phyloP scores from a whole-genome alignment of 2,797 vertebrate genomes.

The Dallia pectoralis region DNA sequence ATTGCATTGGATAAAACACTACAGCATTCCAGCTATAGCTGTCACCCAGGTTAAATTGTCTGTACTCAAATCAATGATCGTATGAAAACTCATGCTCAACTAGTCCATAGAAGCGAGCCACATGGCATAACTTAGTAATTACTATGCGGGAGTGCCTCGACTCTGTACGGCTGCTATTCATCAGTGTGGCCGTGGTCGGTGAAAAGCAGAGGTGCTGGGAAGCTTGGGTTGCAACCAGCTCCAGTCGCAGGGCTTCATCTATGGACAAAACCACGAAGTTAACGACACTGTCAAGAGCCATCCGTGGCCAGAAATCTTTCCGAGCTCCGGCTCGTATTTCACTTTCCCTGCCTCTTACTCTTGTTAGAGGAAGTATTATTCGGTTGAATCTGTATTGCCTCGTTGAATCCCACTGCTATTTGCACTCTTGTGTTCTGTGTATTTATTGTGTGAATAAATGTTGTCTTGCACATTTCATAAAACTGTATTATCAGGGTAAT shows the following conservation, averaged over 20 bases:
- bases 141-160: constrained; percentile 11
- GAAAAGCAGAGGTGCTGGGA: constrained; percentile 15
- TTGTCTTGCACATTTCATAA: no score
- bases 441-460: no score
- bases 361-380: background rate
- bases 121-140: constrained; percentile 20
- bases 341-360: background rate
- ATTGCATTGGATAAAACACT: background rate
- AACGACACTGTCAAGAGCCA: constrained; percentile 42
- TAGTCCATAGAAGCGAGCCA: background rate
- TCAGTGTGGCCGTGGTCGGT: background rate
- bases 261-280: constrained; percentile 33
- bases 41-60: background rate
- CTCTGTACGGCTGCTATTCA: constrained; percentile 18
- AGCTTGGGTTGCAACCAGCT: constrained; percentile 26
- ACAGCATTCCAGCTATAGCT: background rate
- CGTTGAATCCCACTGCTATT: no score
- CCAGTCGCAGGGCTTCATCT: constrained; percentile 23
- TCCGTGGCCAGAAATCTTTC: constrained; percentile 21
- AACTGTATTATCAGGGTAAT: constrained; percentile 2
- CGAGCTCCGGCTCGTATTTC: background rate
- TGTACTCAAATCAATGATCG: background rate
- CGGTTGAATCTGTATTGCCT: background rate
- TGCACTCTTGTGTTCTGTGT: no score
- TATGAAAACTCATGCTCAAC: background rate